A percentile compares a stretch with the other conserved stretches of the same genome.
These are phyloP conservation scores for Isotomurus palustris DNA, from an alignment of 2,888 invertebrate species.

Conservation along the genomic window DNA sequence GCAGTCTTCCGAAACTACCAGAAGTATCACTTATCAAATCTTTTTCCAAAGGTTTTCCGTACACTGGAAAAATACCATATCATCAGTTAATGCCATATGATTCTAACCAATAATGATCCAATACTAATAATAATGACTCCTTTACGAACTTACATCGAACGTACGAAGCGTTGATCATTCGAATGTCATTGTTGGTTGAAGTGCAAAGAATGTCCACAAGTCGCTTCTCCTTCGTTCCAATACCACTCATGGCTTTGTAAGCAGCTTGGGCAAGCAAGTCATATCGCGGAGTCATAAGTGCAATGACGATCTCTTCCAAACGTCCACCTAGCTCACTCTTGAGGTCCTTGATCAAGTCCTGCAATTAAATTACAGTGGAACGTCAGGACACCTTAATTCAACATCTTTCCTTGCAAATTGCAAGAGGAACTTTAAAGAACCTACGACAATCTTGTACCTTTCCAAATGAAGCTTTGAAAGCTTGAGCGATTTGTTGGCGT, in stretches of 20 bases:
- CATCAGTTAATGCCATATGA: slow-evolving; percentile 4
- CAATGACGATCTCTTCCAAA: slow-evolving; percentile 76
- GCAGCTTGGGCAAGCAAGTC: slow-evolving; percentile 80
- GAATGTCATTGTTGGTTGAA: slow-evolving; percentile 76
- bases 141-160: slow-evolving; percentile 60
- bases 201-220: slow-evolving; percentile 86
- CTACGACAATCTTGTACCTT: slow-evolving; percentile 57
- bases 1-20: slow-evolving; percentile 82
- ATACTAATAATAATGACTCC: neutral
- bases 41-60: slow-evolving; percentile 70
- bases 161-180: slow-evolving; percentile 71
- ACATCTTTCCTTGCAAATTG: neutral
- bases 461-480: slow-evolving; percentile 82
- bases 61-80: slow-evolving; percentile 60
- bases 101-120: neutral
- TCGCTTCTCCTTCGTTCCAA: slow-evolving; percentile 76
- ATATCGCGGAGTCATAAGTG: slow-evolving; percentile 76
- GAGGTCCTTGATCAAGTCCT: slow-evolving; percentile 74
- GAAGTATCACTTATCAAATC: slow-evolving; percentile 83
- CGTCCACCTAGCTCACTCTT: slow-evolving; percentile 85
- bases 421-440: neutral
- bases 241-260: slow-evolving; percentile 74
- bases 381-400: neutral
- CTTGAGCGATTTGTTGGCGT: slow-evolving; percentile 72
- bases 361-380: slow-evolving; percentile 16